These are phyloP conservation scores for Bombus confusus DNA, from an alignment of 1,140 invertebrate species.

Conservation along the genomic window DNA sequence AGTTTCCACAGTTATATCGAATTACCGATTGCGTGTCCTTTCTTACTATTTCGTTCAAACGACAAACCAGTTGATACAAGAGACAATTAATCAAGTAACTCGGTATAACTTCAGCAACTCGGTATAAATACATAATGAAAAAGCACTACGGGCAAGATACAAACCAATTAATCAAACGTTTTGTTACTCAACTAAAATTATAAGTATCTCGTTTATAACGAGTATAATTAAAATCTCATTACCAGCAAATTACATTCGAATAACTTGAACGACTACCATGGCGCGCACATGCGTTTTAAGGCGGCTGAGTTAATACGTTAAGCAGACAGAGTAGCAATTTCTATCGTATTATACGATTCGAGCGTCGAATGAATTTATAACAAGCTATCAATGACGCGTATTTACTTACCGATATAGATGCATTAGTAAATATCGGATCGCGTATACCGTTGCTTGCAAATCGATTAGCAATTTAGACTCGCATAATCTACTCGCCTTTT, in stretches of 20 bases:
- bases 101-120: not conserved
- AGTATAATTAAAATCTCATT: not conserved
- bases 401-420: not conserved
- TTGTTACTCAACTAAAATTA: not conserved
- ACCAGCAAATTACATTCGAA: not conserved
- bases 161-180: not conserved
- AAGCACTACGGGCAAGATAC: not conserved
- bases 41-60: not conserved
- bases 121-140: not conserved
- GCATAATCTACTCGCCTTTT: not conserved
- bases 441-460: not conserved
- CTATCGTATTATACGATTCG: not conserved
- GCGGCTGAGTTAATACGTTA: not conserved
- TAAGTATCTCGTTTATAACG: not conserved
- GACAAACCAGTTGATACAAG: not conserved
- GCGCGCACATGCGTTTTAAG: not conserved
- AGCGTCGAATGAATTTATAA: not conserved
- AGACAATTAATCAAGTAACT: not conserved
- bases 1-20: not conserved
- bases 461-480: not conserved
- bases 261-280: not conserved
- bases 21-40: not conserved
- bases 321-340: not conserved
- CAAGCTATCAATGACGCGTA: not conserved
- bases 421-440: not conserved